Base-by-base conservation (phyloP, 2,797 vertebrate genomes). In the Hydrocynus forskahlii region DNA sequence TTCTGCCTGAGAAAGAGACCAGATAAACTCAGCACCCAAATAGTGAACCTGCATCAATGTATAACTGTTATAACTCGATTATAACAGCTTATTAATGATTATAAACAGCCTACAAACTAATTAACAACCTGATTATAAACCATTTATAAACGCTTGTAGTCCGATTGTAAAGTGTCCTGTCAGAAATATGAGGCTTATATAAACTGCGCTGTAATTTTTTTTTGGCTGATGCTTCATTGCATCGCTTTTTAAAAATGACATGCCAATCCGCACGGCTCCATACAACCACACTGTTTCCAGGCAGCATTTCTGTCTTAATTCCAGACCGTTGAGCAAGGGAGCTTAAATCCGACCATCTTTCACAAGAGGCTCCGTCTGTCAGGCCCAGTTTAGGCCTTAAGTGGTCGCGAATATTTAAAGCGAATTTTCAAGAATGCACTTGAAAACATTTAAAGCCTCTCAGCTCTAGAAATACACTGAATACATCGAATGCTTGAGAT, bases 401-500 rank as follows among this genome's bases (percentile, higher is more conserved):
- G 60, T 83, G 78, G 50, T 69, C 63, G 40, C 19, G 60, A 75
- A 81, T 63, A 81, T 75, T 78, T 67, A 70, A 50, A 80, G 57
- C n/a, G n/a, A 70, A 68, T 19, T 71, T 82, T 59, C 10, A 81
- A 69, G 81, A 83, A 84, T 82, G 81, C 72, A 69, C 74, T 82
- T 68, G 45, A 67, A 66, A 80, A 74, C 50, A 70, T 77, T 77
- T 63, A 81, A 73, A 63, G 84, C 79, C 75, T 84, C 43, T 21
- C 4, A 84, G 68, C 84, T 76, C 83, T 86, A 60, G 35, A 80
- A 82, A 79, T 84, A 68, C 81, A 83, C 40, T 5, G 67, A 80
- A 84, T 86, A 29, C 25, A 63, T 16, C 0, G 62, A 63, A 63
- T 63, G 69, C 79, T 80, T 87, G n/a, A 87, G 86, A 87, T 87